A percentile compares a stretch with the other conserved stretches of the same genome.
phyloP scores from a whole-genome alignment of 2,797 vertebrate species.

The Hypotaenidia philippensis region DNA sequence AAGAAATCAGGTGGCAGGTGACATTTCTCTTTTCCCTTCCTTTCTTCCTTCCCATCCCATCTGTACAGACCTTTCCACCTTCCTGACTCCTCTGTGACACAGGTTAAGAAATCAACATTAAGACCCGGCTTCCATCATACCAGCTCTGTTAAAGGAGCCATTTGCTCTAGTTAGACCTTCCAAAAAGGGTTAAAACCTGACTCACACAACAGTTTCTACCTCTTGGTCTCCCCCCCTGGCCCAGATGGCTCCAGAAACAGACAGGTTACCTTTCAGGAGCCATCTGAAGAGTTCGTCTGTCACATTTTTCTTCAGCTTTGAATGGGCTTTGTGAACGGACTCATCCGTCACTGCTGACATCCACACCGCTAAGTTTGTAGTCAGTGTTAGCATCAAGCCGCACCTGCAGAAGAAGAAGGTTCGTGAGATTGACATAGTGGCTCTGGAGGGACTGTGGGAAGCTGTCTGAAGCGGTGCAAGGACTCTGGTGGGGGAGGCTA shows the following conservation, averaged over 20 bases:
- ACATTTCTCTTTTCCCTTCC: neutral
- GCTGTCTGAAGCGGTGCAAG: neutral
- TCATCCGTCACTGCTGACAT: constrained; percentile 92
- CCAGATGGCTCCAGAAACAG: neutral
- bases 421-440: neutral
- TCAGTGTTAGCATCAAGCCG: constrained; percentile 91
- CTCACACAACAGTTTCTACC: neutral
- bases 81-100: neutral
- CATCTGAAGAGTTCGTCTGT: constrained; percentile 61
- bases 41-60: neutral
- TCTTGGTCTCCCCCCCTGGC: neutral
- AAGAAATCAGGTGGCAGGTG: neutral
- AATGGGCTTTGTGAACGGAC: constrained; percentile 86
- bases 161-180: neutral
- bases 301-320: constrained; percentile 63
- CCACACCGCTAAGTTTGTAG: constrained; percentile 91
- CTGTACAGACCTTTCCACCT: neutral
- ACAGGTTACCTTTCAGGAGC: constrained; percentile 49
- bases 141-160: neutral
- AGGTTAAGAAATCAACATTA: neutral
- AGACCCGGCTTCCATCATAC: neutral
- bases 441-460: neutral
- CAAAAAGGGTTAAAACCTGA: neutral
- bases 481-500: neutral
- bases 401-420: constrained; percentile 79